These are phyloP conservation scores for Aradus depressus DNA, from an alignment of 2,888 invertebrate species.

Conservation along the genomic window DNA sequence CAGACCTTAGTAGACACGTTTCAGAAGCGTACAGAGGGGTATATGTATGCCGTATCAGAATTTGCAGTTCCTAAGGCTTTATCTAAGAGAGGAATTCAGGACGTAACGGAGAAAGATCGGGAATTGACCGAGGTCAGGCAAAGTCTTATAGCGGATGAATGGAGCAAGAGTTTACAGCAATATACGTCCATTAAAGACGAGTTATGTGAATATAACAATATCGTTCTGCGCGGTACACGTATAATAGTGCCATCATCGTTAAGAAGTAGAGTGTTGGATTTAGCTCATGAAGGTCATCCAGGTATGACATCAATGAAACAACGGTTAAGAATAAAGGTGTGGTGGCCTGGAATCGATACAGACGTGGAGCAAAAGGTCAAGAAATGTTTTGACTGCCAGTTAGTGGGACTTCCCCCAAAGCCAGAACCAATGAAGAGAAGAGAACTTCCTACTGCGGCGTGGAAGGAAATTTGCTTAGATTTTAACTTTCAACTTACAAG, in stretches of 20 bases:
- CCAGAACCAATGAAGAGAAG: constrained; percentile 26
- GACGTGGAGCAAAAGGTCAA: constrained; percentile 13
- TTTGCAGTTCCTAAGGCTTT: background rate
- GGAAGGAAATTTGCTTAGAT: constrained; percentile 7
- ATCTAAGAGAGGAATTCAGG: too few relatives aligned
- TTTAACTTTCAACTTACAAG: constrained; percentile 9
- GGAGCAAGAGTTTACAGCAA: background rate
- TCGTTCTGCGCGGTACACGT: constrained; percentile 22
- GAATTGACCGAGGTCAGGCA: background rate
- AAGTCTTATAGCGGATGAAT: background rate
- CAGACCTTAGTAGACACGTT: background rate
- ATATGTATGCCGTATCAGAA: background rate
- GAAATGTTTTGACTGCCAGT: constrained; percentile 16
- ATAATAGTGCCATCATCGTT: constrained; percentile 29
- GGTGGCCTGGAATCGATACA: constrained; percentile 2
- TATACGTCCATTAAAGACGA: background rate
- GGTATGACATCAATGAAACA: constrained; percentile 33
- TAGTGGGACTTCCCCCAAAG: constrained; percentile 22
- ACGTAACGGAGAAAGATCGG: background rate
- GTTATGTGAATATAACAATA: background rate
- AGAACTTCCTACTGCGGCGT: constrained; percentile 1
- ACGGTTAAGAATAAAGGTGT: background rate
- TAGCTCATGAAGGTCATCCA: constrained; percentile 35
- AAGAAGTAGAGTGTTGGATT: constrained; percentile 26
- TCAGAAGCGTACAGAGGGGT: constrained; percentile 4